phyloP scores from a whole-genome alignment of 2,113 vertebrate genomes.

The Athene noctua region DNA sequence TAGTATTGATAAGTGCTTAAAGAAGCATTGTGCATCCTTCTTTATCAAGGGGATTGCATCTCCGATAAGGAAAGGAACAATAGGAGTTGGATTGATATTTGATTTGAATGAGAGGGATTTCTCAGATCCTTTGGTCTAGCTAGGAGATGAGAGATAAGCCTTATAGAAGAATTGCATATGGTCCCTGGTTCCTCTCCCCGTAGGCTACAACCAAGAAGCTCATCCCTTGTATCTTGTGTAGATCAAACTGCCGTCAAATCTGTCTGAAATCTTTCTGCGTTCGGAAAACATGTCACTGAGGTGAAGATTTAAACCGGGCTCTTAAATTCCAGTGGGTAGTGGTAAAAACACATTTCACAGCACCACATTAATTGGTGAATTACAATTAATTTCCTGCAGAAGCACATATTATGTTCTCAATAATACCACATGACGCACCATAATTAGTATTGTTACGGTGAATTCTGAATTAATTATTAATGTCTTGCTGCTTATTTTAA shows the following conservation, averaged over 20 bases:
- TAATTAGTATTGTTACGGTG: slow-evolving; percentile 32
- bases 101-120: slow-evolving; percentile 50
- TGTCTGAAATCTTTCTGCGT: slow-evolving; percentile 4
- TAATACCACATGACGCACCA: neutral
- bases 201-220: neutral
- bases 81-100: neutral
- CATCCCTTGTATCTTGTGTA: neutral
- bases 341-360: slow-evolving; percentile 26
- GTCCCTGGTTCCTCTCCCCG: neutral
- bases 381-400: slow-evolving; percentile 35
- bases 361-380: slow-evolving; percentile 4
- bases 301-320: slow-evolving; percentile 5
- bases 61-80: slow-evolving; percentile 19
- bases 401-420: neutral
- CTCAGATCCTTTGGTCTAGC: neutral
- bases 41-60: slow-evolving; percentile 39
- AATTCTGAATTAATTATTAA: slow-evolving; percentile 45
- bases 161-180: neutral
- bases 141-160: slow-evolving; percentile 23
- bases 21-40: neutral
- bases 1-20: neutral
- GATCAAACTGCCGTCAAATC: slow-evolving; percentile 25
- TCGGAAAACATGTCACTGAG: neutral
- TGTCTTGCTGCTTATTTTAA: neutral
- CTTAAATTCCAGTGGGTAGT: neutral